Evolutionary conservation across 2,797 vertebrate genomes (phyloP).

Genomic region (Chelonia mydas): DNA sequence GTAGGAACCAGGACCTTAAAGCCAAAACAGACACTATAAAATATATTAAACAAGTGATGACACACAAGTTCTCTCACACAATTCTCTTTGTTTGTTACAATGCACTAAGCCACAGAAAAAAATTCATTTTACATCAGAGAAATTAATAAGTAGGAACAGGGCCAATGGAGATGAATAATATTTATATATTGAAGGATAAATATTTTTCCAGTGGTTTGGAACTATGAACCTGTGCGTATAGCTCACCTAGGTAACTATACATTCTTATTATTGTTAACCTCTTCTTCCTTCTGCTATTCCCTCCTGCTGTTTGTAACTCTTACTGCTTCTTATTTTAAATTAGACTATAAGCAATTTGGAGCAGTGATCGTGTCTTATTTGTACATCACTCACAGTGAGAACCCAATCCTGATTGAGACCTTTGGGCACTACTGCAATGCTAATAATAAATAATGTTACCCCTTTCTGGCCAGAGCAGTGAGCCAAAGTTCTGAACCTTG

Average conservation of each 20-base stretch:
- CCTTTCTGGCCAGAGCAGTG: neutral
- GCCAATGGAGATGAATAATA: neutral
- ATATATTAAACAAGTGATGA: neutral
- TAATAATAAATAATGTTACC: neutral
- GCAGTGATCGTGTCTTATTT: neutral
- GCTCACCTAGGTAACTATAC: neutral
- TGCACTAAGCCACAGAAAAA: constrained; percentile 1
- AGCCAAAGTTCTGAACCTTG: neutral
- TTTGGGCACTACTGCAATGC: neutral
- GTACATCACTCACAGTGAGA: neutral
- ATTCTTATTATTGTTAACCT: neutral
- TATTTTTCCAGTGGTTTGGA: neutral
- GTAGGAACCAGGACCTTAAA: constrained; percentile 3
- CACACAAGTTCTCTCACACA: neutral
- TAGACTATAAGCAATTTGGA: neutral
- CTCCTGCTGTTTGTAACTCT: neutral
- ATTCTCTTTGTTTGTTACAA: constrained; percentile 1
- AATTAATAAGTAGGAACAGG: neutral
- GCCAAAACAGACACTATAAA: constrained; percentile 24
- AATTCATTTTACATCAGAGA: neutral
- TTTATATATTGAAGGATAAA: neutral
- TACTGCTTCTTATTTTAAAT: neutral
- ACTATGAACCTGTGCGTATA: neutral
- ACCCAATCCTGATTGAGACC: neutral
- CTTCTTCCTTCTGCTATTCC: neutral